Percentiles rank a stretch among this genome's conserved stretches.
Evolutionary conservation across 2,888 invertebrate genomes (phyloP).

Genomic region (Chymomyza caudatula): DNA sequence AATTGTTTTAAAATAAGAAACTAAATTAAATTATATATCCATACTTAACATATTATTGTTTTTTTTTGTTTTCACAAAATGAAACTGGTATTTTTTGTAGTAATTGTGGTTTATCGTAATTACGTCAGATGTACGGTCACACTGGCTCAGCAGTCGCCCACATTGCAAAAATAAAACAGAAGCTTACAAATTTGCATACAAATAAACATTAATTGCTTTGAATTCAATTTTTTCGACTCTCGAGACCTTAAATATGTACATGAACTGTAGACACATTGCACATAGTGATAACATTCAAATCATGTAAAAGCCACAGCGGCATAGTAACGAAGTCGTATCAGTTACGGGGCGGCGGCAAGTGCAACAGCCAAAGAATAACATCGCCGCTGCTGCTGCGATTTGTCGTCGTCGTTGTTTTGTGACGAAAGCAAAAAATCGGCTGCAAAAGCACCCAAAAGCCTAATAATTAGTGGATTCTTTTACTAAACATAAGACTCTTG

Average conservation of each 20-base stretch:
- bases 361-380: not conserved
- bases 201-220: not conserved
- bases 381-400: not conserved
- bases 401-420: constrained; percentile 25
- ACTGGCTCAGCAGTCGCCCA: not conserved
- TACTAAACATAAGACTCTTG: constrained; percentile 6
- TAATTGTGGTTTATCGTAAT: not conserved
- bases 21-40: too few relatives aligned
- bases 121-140: not conserved
- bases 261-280: not conserved
- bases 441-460: not conserved
- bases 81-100: too few relatives aligned
- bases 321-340: not conserved
- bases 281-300: not conserved
- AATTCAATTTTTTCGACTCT: not conserved
- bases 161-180: not conserved
- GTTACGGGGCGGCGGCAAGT: not conserved
- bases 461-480: not conserved
- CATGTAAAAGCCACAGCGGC: not conserved
- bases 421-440: constrained; percentile 45
- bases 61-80: too few relatives aligned
- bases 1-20: too few relatives aligned
- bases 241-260: not conserved
- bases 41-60: too few relatives aligned
- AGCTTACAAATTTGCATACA: not conserved